Base-by-base conservation (phyloP, 1,140 invertebrate genomes). In the Periplaneta americana region DNA sequence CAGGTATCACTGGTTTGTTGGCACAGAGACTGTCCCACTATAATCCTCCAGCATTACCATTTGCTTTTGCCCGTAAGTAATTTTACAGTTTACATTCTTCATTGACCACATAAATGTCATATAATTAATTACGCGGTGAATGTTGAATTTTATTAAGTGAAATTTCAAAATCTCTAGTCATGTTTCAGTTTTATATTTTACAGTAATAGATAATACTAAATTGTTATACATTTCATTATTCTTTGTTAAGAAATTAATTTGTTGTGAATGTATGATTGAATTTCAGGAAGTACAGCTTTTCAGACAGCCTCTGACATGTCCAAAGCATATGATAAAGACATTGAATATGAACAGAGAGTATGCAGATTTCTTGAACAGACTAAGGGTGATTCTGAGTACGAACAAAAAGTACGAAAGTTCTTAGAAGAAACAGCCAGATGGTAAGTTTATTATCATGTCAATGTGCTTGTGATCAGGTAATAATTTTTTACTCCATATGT, bases 301-400 rank as follows among this genome's bases (percentile, higher is more conserved):
- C 39, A 36, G n/a, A 22, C 32, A 28, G 77, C 22, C 36, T 31
- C 77, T 37, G 77, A 78, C 18, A n/a, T 78, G 34, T 37, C 77
- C 39, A 78, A 78, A 48, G 39, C n/a, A 48, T 78, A 78, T 48
- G 77, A 78, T 48, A 78, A 78, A 17, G 57, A 80, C 32, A 31
- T 80, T 76, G 84, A 83, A 82, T 95, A 95, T 84, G 94, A 95
- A 83, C 85, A 91, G 22, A 93, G 95, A 90, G 91, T 96, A 33
- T 91, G 94, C 9, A 92, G 93, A 81, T 95, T 95, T 86, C 86
- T 95, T 57, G 93, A 94, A 84, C 93, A 94, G 87, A 94, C 93
- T 1, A 94, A 94, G 87, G 93, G 94, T 84, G 95, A 96, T 85
- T 94, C 94, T 0, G 95, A 96, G 87, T 96, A 96, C 84, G 94